Evolutionary conservation across 2,797 vertebrate genomes (phyloP), one percentile per base, ranked within the genome.

Genomic region (Lepidocolaptes lacrymiger): DNA sequence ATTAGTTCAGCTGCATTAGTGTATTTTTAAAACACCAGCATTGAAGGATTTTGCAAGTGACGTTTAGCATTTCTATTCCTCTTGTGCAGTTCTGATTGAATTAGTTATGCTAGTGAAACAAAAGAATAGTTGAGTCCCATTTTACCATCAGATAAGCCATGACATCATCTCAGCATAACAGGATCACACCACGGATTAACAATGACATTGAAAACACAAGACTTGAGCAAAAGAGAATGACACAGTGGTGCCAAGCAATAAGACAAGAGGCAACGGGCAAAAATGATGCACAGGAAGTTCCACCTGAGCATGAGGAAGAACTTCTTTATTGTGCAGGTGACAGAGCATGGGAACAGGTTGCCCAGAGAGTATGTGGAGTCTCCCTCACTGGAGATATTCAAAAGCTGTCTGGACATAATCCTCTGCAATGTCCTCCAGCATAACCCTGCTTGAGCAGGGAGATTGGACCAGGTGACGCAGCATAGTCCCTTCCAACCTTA

Each of bases 1-100:
- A 97, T 96, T 94, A 97, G 67, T 88, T 91, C 78, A 85, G 82
- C 61, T 91, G 69, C 23, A 80, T 93, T 94, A 91, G 64, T 43
- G 32, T 69, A 23, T 51, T 79, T 85, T 34, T 71, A 92, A 95
- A 92, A 49, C 61, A 90, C 7, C 59, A 89, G 21, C 8, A 3
- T 1, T 20, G 55, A 83, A 78, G 12, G 48, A 63, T 73, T 91
- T 88, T 78, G 23, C 48, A 71, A 85, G 19, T 46, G 59, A 80
- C 14, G 28, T 56, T 68, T 37, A 41, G 37, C 67, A 43, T 86
- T 80, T 87, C n/a, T 86, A 11, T 73, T 91, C 27, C 16, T 71
- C 43, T 64, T 67, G 14, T 32, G 36, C 8, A 88, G 12, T 23
- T 81, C 26, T 77, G 32, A 68, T 51, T 43, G 44, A 62, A 82